phyloP scores from a whole-genome alignment of 1,140 invertebrate genomes.

The Venustaconcha ellipsiformis region DNA sequence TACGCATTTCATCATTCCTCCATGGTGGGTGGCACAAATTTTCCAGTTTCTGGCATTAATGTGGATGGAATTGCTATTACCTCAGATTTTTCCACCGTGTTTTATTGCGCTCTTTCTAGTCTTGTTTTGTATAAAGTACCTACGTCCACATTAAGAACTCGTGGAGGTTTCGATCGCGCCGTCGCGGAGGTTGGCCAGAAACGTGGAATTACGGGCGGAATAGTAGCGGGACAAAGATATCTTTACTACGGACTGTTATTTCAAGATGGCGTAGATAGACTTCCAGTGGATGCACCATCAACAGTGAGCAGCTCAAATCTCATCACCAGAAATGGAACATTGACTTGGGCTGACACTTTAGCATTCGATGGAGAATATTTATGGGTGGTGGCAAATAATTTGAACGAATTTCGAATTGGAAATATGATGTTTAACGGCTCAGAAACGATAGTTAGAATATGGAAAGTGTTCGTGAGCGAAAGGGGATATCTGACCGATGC shows the following conservation, averaged over 20 bases:
- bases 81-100: conserved; percentile 42
- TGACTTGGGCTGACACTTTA: neutral
- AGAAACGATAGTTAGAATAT: too few relatives aligned
- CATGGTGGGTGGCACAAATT: conserved; percentile 28
- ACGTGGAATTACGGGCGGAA: conserved; percentile 32
- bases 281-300: neutral
- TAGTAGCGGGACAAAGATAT: conserved; percentile 34
- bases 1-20: conserved; percentile 34
- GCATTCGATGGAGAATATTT: too few relatives aligned
- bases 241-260: conserved; percentile 37
- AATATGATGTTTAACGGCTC: too few relatives aligned
- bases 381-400: too few relatives aligned
- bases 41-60: conserved; percentile 3
- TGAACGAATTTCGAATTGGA: too few relatives aligned
- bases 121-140: conserved; percentile 33
- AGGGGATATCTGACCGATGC: too few relatives aligned
- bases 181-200: conserved; percentile 27
- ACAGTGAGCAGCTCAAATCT: neutral
- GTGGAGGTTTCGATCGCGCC: neutral
- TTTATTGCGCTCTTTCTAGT: conserved; percentile 38
- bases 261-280: conserved; percentile 31
- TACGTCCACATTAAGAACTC: conserved; percentile 22
- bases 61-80: conserved; percentile 51
- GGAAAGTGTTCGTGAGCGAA: too few relatives aligned
- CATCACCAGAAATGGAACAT: neutral